Evolutionary conservation across 2,113 vertebrate species (phyloP), one percentile per base, ranked within the genome.

Genomic region (Glaucomys volans): DNA sequence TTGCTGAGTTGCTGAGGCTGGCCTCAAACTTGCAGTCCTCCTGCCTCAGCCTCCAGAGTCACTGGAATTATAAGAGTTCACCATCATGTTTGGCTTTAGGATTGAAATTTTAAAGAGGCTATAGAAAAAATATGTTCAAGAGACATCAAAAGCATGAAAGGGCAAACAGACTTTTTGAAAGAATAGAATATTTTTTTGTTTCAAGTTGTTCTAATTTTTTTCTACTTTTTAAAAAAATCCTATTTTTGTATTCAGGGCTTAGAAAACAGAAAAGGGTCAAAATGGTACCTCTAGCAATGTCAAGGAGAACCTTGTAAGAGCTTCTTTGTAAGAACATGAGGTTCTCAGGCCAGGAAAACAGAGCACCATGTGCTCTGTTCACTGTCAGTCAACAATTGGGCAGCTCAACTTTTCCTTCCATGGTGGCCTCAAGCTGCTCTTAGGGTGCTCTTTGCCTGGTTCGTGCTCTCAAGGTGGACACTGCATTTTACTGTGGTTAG

Each of bases 221-320:
- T 76, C 83, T 87, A 72, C n/a, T 72, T 37, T 26, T 30, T 50
- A 47, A 47, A 47, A 47, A 8, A 57, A 54, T 64, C 47, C 64
- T 8, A 40, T 50, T 80, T 86, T 85, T 82, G 8, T 1, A 81
- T 83, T 47, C 44, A n/a, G 44, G 42, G 14, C 30, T 94, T 95
- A 44, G 44, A 74, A 94, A 95, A 79, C 20, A 97, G n/a, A 28
- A 66, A 76, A 84, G 84, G 76, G 54, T 35, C 54, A 40, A 66
- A 82, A 90, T 66, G 20, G 4, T 37, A 32, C 13, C 40, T 28
- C 54, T 37, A 26, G 50, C 13, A 79, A 90, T 17, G 20, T 40
- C 84, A 90, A 57, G 28, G 76, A 69, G 54, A 24, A 17, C 37
- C 52, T 52, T 18, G 47, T 0, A 40, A 77, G 67, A 54, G 76